A percentile compares a stretch with the other conserved stretches of the same genome.
phyloP scores from a whole-genome alignment of 2,797 vertebrate species.

The Corythornis leucogaster region DNA sequence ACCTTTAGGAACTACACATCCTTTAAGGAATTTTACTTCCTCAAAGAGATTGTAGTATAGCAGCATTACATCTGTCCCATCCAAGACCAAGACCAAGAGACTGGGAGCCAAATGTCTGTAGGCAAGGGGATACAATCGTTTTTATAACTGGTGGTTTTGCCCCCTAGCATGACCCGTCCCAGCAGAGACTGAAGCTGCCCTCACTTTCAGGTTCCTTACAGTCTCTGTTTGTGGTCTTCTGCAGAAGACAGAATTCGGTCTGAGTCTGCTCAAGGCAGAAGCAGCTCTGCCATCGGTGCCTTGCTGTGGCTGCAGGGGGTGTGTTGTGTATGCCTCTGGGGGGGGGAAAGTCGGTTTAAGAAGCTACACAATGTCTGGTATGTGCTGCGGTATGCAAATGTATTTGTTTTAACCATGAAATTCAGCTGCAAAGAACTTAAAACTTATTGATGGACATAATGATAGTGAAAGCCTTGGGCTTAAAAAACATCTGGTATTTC shows the following conservation, averaged over 20 bases:
- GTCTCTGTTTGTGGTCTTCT: not conserved
- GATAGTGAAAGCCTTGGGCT: not conserved
- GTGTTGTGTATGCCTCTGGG: not conserved
- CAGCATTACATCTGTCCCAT: not conserved
- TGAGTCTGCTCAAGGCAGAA: not conserved
- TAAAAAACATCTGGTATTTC: not conserved
- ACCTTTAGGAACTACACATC: not conserved
- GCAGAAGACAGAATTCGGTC: not conserved
- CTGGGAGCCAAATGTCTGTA: not conserved
- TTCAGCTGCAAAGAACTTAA: not conserved
- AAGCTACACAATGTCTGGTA: not conserved
- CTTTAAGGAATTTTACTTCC: not conserved
- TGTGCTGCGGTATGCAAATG: not conserved
- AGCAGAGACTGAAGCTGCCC: not conserved
- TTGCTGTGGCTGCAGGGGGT: not conserved
- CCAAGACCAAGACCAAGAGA: not conserved
- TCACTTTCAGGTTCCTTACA: not conserved
- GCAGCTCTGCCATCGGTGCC: not conserved
- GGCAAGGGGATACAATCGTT: accelerated
- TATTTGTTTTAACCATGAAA: not conserved
- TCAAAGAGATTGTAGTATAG: not conserved
- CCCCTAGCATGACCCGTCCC: not conserved
- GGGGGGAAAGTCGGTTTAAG: not conserved
- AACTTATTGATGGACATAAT: not conserved
- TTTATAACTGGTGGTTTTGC: accelerated